Percentiles rank a stretch among this genome's conserved stretches.
phyloP scores from a whole-genome alignment of 2,888 invertebrate genomes.

The Synanthedon vespiformis region DNA sequence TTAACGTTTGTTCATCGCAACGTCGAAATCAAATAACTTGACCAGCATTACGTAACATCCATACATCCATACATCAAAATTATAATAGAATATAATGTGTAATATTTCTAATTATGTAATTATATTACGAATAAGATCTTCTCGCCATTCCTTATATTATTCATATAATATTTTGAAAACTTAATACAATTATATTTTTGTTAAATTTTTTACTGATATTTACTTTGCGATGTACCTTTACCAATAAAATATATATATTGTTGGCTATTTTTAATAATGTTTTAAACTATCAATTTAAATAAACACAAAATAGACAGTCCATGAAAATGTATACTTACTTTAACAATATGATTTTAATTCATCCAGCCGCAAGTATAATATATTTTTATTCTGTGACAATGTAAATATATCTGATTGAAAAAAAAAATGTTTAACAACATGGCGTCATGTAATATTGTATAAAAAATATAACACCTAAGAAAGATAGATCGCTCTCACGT shows the following conservation, averaged over 20 bases:
- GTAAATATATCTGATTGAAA: neutral
- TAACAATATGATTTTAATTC: too few species aligned
- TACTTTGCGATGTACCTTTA: neutral
- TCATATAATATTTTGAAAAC: constrained; percentile 3
- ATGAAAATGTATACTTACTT: too few species aligned
- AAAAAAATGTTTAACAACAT: constrained; percentile 9
- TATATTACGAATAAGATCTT: constrained; percentile 17
- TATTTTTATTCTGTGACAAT: neutral
- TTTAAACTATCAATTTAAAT: neutral
- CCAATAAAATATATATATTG: neutral
- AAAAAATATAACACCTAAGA: constrained; percentile 22
- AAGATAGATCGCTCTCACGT: constrained; percentile 30
- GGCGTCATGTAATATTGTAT: constrained; percentile 8
- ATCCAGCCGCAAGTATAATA: neutral
- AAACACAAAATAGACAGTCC: too few species aligned
- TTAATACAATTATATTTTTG: neutral
- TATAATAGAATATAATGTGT: constrained; percentile 3
- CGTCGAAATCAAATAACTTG: neutral
- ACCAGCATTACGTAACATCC: neutral
- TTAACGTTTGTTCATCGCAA: constrained; percentile 3
- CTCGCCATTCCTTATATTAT: constrained; percentile 41
- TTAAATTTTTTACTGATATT: neutral
- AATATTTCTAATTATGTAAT: constrained; percentile 6
- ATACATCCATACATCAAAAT: neutral
- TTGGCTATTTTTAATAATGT: neutral